phyloP scores from a whole-genome alignment of 1,140 invertebrate genomes.

The Drosophila jambulina region DNA sequence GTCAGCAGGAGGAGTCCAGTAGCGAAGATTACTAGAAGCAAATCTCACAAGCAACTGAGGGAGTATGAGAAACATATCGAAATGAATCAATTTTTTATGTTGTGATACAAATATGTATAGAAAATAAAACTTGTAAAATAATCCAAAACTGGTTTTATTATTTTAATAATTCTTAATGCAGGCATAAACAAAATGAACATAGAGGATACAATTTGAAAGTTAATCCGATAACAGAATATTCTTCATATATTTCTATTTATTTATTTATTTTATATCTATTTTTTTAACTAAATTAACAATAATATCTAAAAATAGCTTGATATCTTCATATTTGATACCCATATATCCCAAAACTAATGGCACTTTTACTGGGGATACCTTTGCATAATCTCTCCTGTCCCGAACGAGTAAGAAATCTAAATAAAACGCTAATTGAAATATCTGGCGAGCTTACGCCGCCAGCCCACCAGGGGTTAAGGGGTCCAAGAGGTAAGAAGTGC shows the following conservation, averaged over 20 bases:
- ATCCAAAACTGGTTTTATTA: not conserved
- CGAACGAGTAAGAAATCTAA: constrained; percentile 36
- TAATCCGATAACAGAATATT: not conserved
- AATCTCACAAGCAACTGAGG: not conserved
- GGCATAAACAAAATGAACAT: not conserved
- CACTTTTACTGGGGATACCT: not conserved
- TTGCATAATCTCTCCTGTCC: constrained; percentile 43
- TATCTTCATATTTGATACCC: too few relatives aligned
- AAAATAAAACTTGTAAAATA: constrained; percentile 22
- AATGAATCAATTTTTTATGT: not conserved
- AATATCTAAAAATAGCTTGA: not conserved
- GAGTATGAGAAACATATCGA: not conserved
- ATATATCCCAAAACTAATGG: not conserved
- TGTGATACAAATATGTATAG: constrained; percentile 46
- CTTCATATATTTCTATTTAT: not conserved
- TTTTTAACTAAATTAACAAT: not conserved
- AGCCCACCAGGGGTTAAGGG: constrained; percentile 20
- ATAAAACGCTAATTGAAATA: constrained; percentile 72
- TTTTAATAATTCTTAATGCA: not conserved
- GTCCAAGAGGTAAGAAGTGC: constrained; percentile 9
- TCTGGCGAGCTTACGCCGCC: constrained; percentile 38
- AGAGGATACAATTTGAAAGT: fast-evolving
- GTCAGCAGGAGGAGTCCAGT: constrained; percentile 55
- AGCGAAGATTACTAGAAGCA: constrained; percentile 61
- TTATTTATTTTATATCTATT: too few relatives aligned